Base-by-base conservation (phyloP, 2,113 vertebrate species). In the Chloropsis hardwickii region DNA sequence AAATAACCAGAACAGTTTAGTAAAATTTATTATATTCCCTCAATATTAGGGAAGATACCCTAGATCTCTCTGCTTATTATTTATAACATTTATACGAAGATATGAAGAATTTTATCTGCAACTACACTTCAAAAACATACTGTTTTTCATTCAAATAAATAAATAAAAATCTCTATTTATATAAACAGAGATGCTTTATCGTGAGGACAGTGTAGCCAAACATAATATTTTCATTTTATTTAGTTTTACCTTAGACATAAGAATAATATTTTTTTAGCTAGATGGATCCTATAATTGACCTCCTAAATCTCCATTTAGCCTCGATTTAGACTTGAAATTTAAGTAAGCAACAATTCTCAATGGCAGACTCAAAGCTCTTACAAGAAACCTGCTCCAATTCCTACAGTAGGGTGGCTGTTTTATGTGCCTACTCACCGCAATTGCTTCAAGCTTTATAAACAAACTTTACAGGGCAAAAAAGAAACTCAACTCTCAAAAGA, bases 391-490 rank as follows among this genome's bases (percentile, higher is more conserved):
- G 31, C 53, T 79, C 50, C 42, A 60, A 37, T 50, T 45, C 40
- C 15, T 45, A 13, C 12, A 35, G 14, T 0, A 0, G 23, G 4
- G 14, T 44, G 25, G n/a, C 21, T 44, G 12, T 62, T 66, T 51
- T 21, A 40, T 50, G 62, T 7, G 17, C 31, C 29, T 12, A 33
- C 35, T 21, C 61, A 51, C n/a, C 53, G 45, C 16, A 87, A 23
- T 35, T 62, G 14, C 21, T 95, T 72, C n/a, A 39, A 44, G 51
- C 31, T 66, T 70, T 62, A 47, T 35, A 37, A 69, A 61, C 11
- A 53, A 74, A 5, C 27, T 77, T 37, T 31, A 51, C 37, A 31
- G 35, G 37, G 39, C n/a, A 74, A 81, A 83, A 93, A 88, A 7
- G 10, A 6, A 88, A 39, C 10, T 14, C 37, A n/a, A n/a, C n/a